Evolutionary conservation across 2,113 vertebrate species (phyloP).

Genomic region (Entomyzon cyanotis): DNA sequence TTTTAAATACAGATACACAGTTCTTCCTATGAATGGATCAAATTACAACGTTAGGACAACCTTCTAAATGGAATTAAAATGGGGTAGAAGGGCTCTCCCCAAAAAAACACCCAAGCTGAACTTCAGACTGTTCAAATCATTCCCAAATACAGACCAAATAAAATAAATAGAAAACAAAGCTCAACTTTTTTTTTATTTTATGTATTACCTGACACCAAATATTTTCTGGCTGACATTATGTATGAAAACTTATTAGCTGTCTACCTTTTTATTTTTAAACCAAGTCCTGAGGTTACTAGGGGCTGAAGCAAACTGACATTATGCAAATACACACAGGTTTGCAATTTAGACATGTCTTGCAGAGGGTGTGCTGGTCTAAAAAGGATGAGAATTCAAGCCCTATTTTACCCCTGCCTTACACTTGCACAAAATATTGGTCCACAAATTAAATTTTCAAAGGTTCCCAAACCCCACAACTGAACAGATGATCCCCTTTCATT

Average conservation of each 20-base stretch:
- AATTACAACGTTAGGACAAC: conserved; percentile 74
- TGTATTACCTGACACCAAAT: conserved; percentile 76
- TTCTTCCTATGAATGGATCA: conserved; percentile 67
- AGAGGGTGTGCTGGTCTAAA: conserved; percentile 80
- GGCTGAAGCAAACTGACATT: conserved; percentile 76
- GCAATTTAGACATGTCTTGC: conserved; percentile 72
- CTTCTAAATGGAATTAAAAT: conserved; percentile 72
- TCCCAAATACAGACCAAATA: conserved; percentile 72
- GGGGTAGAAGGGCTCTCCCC: conserved; percentile 72
- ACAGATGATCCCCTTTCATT: conserved; percentile 84
- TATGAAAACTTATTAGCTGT: conserved; percentile 78
- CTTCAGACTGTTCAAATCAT: conserved; percentile 74
- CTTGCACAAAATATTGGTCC: conserved; percentile 91
- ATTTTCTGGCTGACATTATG: conserved; percentile 71
- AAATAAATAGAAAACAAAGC: conserved; percentile 79
- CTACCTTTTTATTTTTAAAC: conserved; percentile 72
- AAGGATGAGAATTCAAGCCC: conserved; percentile 76
- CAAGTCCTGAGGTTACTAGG: conserved; percentile 82
- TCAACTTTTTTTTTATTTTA: conserved; percentile 58
- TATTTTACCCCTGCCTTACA: conserved; percentile 77
- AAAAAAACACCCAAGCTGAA: conserved; percentile 77
- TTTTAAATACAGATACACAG: conserved; percentile 56
- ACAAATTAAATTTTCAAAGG: conserved; percentile 84
- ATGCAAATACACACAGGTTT: conserved; percentile 68
- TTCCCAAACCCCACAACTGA: conserved; percentile 76